Evolutionary conservation across 1,140 invertebrate genomes (phyloP), one percentile per base, ranked within the genome.

Genomic region (Tetragnatha versicolor): DNA sequence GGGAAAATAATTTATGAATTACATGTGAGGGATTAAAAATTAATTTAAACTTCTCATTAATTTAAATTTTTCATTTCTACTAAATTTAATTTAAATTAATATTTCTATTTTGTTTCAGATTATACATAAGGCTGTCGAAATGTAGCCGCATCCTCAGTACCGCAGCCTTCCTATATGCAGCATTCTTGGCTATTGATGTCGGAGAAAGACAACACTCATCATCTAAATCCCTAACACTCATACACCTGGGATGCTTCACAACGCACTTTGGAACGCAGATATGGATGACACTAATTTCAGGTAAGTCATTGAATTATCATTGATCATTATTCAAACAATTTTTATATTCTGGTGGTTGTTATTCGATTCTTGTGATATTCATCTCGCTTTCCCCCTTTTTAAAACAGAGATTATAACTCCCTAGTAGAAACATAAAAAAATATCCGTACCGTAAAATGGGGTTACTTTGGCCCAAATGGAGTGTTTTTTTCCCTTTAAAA

Each of bases 201-300:
- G 86, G 75, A 20, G 85, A 83, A 76, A 84, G 73, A 78, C 84
- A 81, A 35, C 81, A 84, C 81, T 81, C 82, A 84, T 86, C 82
- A 87, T 84, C 87, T 84, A 69, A 82, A 86, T 81, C 81, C 9
- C 47, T 82, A 25, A 82, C 85, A 58, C 83, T 94, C 35, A 84
- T 92, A 10, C 94, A 94, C 84, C 86, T 94, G 17, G 88, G 88
- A 0, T 90, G 91, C 2, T 92, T 94, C 80, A 90, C 91, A 42
- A 89, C 90, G 53, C 92, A 94, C 83, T 90, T 94, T 81, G 93
- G 93, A 20, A 88, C 92, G 10, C 93, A 94, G 86, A 90, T 94
- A 76, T 95, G 93, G 93, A 95, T 95, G 93, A 94, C 93, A 14
- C 92, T 94, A 83, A 89, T 94, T 31, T 94, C 93, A 81, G 92